A percentile compares a stretch with the other conserved stretches of the same genome.
phyloP scores from a whole-genome alignment of 2,113 vertebrate species.

The Anhinga rufa region DNA sequence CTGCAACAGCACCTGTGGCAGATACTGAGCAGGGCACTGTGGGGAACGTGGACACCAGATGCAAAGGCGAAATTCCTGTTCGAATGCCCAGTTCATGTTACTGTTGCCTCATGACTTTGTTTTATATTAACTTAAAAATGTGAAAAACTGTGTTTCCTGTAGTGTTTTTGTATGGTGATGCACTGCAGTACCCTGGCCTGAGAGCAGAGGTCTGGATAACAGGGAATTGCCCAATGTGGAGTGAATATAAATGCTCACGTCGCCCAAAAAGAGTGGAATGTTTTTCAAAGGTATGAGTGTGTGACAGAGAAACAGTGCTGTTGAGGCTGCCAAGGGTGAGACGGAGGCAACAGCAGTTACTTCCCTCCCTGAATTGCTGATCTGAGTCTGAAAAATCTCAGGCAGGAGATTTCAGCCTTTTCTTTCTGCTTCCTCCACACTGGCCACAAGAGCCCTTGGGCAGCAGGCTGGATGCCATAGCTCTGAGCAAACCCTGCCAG shows the following conservation, averaged over 20 bases:
- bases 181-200: neutral
- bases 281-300: neutral
- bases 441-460: neutral
- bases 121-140: neutral
- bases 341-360: neutral
- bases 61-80: neutral
- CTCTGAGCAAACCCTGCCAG: neutral
- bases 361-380: neutral
- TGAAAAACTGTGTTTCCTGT: neutral
- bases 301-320: neutral
- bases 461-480: neutral
- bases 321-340: neutral
- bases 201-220: neutral
- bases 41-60: neutral
- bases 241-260: neutral
- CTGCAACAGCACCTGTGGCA: neutral
- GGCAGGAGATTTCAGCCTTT: neutral
- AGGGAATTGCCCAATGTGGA: neutral
- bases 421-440: neutral
- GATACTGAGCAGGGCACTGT: fast-evolving
- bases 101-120: neutral
- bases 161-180: neutral
- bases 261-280: neutral
- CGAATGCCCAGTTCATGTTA: neutral
- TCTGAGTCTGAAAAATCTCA: neutral